These are phyloP conservation scores for Athalia rosae DNA, from an alignment of 2,888 invertebrate species.

Conservation along the genomic window DNA sequence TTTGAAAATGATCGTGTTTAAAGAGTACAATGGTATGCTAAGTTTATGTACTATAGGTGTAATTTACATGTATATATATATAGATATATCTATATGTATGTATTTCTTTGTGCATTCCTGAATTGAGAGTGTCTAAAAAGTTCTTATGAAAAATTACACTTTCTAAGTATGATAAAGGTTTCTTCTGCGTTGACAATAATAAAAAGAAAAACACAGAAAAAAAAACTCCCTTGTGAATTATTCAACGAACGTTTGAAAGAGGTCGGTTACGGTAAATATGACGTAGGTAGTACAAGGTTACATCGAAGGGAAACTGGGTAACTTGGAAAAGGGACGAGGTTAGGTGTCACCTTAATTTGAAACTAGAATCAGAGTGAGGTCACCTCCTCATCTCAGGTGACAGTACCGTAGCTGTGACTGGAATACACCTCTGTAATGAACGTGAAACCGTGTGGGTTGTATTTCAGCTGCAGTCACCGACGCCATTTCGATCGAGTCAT, in stretches of 20 bases:
- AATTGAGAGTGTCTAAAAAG: not conserved
- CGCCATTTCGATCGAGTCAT: not conserved
- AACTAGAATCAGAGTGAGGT: conserved; percentile 14
- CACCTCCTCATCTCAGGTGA: not conserved
- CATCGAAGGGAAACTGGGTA: not conserved
- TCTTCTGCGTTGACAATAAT: not conserved
- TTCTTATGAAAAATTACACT: not conserved
- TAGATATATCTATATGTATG: not conserved
- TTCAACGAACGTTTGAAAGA: conserved; percentile 26
- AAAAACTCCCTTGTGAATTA: conserved; percentile 26
- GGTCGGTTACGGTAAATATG: conserved; percentile 17
- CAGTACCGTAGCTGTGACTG: not conserved
- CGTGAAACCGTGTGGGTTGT: not conserved
- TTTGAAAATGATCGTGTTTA: no score
- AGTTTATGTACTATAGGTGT: no score
- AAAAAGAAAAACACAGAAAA: not conserved
- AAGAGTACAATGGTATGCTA: no score
- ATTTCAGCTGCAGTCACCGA: not conserved
- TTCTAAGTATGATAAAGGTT: not conserved
- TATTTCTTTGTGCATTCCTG: conserved; percentile 24
- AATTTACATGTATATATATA: not conserved
- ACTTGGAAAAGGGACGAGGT: not conserved
- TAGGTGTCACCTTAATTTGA: conserved; percentile 29
- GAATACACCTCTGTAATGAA: not conserved
- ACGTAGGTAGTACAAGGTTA: conserved; percentile 1